Base-by-base conservation (phyloP, 30 jellyfish, hydroid and myxozoan genomes). In the Cassiopea andromeda region DNA sequence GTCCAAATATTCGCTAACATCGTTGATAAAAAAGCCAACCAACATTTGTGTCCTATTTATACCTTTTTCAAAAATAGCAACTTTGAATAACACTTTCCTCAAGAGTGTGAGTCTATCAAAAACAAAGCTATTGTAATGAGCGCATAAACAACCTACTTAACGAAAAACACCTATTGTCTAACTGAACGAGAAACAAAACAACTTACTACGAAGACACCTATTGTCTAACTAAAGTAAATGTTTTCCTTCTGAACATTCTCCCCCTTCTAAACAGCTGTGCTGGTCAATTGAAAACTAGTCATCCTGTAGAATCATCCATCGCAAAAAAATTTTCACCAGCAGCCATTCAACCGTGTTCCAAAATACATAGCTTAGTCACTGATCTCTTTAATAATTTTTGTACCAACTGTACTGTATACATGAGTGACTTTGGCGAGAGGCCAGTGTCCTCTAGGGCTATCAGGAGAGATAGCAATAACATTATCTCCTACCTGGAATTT, bases 361-460 rank as follows among this genome's bases (percentile, higher is more conserved):
- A 54, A 54, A 54, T 54, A 10, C 64, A 3, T 54, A 54, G 64
- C 64, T 54, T 54, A 54, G 64, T 54, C 64, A 54, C 64, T 54
- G 64, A 10, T 54, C 64, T 54, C 64, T 54, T 54, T 54, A 54
- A 0, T 54, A 54, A 54, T 10, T 54, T 64, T 64, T 64, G 19
- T 64, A 16, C 73, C 73, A 64, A 27, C 64, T 54, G 64, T 54
- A 54, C 38, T 7, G 43, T 0, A 17, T 64, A 73, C 57, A 0
- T 73, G 61, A 73, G 54, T 47, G 4, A 73, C 81, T 73, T 0
- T 73, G 16, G 81, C 89, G 0, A 80, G 64, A 8, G 89, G 59
- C 89, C 89, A 80, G 1, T 44, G 59, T 2, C 60, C 81, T 61
- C 86, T 58, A 7, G 89, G 81, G 59, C 60, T 38, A 54, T 80